Base-by-base conservation (phyloP, 1,140 invertebrate genomes). In the Drosophila albomicans region DNA sequence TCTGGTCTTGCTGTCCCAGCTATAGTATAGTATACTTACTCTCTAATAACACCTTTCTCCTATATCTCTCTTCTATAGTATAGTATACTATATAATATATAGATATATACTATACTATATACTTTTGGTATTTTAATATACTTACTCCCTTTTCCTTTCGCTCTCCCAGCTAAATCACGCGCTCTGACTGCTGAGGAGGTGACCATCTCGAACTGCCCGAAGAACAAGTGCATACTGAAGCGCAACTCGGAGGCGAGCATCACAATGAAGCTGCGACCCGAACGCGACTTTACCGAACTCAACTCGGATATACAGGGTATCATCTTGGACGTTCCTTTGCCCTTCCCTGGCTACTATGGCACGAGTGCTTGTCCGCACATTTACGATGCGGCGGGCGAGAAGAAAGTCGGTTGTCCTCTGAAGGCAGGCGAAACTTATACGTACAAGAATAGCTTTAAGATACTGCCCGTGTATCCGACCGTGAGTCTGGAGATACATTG, bases 261-360 rank as follows among this genome's bases (percentile, higher is more conserved):
- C 46, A 87, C 93, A 16, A 93, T 95, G 45, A 94, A 93, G 58
- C 94, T 96, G 35, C 93, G 91, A 41, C 94, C 95, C 73, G 93
- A 93, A 2, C 81, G 88, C 4, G 93, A 95, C 58, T 81, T 94
- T 11, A 72, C 91, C 10, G 91, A 73, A 1, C 43, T 95, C 38
- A 93, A 49, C 2, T 95, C 94, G n/a, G 90, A 93, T 4, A 96
- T 96, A 1, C 88, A 89, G 66, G 96, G 95, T 0, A 91, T 93
- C 1, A 93, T 96, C 11, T 78, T 94, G 5, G 94, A 94, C 1
- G 82, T 96, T 3, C 92, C 94, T 0, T 82, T 97, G 59, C 96
- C 96, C 0, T 97, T 96, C 85, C 92, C 96, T 5, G 96, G 96
- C 30, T 95, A 96, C 1, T 96, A 97, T 77, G 95, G 95, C n/a